A percentile compares a stretch with the other conserved stretches of the same genome.
These are phyloP conservation scores for Apodemia hepburni DNA, from an alignment of 2,888 invertebrate species.

Conservation along the genomic window DNA sequence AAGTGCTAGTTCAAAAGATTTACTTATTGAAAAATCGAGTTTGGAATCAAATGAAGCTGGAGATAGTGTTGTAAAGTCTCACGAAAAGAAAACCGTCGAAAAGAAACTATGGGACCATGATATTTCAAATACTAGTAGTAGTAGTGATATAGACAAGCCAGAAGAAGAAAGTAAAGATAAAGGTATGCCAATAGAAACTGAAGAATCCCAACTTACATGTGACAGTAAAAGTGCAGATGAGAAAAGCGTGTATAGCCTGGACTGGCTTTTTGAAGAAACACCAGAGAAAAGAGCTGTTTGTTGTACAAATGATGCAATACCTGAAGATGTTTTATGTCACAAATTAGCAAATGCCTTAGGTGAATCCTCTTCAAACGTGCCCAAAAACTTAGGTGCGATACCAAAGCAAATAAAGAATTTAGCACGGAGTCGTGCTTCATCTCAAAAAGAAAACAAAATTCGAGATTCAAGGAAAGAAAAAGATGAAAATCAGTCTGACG, in stretches of 20 bases:
- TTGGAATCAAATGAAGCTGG: slow-evolving; percentile 73
- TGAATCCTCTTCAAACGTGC: slow-evolving; percentile 69
- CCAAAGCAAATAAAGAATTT: slow-evolving; percentile 83
- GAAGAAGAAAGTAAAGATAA: slow-evolving; percentile 43
- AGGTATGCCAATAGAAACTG: slow-evolving; percentile 48
- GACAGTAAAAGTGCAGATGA: slow-evolving; percentile 68
- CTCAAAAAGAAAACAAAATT: slow-evolving; percentile 78
- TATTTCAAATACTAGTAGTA: slow-evolving; percentile 81
- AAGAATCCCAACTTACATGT: slow-evolving; percentile 55
- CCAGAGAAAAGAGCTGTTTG: slow-evolving; percentile 39
- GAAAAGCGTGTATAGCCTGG: slow-evolving; percentile 67
- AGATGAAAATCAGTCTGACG: slow-evolving; percentile 66
- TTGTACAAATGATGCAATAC: slow-evolving; percentile 46
- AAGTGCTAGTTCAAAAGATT: slow-evolving; percentile 86
- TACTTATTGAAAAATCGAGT: slow-evolving; percentile 81
- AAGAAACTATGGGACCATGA: slow-evolving; percentile 75
- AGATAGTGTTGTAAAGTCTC: slow-evolving; percentile 48
- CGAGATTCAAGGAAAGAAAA: slow-evolving; percentile 69
- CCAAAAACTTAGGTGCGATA: slow-evolving; percentile 85
- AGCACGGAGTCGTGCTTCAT: slow-evolving; percentile 77
- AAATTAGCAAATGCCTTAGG: slow-evolving; percentile 60
- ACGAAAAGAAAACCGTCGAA: slow-evolving; percentile 47
- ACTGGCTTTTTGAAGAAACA: slow-evolving; percentile 71
- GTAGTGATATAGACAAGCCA: slow-evolving; percentile 69
- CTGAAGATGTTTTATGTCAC: slow-evolving; percentile 52